Evolutionary conservation across 1,140 invertebrate genomes (phyloP), one percentile per base, ranked within the genome.

Genomic region (Anastatus disparis): DNA sequence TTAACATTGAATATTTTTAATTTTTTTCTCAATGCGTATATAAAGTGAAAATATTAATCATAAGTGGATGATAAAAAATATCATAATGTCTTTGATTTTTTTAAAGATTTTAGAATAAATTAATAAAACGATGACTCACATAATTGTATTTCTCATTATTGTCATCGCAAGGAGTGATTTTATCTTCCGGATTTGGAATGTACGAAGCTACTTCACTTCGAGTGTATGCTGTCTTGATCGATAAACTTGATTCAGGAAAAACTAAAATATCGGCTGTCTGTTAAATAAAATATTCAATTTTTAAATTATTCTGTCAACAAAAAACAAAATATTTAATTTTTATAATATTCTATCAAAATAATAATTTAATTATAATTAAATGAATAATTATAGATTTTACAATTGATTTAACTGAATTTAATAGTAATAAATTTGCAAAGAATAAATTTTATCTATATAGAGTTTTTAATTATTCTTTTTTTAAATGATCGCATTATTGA

Each of bases 261-360:
- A 96, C 92, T 4, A 96, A 87, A 15, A 97, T 94, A 71, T 96
- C 91, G 0, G 88, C 89, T 58, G 86, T 81, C 91, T 93, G 68
- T 35, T 81, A 79, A 70, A 50, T 35, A 15, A 59, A 38, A 50
- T 26, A 15, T 59, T 17, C 35, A 2, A 15, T 7, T 17, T 38
- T 17, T 52, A 10, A 2, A 52, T 10, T 12, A 26, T 46, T 46
- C 20, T 46, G 20, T 46, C n/a, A 3, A 15, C 24, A 17, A 58
- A 10, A 38, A 40, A 50, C 10, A 52, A 27, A 31, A 53, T 29
- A 4, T 17, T 2, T 9, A 4, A 53, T 29, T 29, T 31, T 7
- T 53, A 17, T n/a, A 53, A 9, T 29, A 31, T 29, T n/a, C 2
- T 53, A 31, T 53, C 7, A 20, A 35, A 55, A 31, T 38, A 38